A percentile compares a stretch with the other conserved stretches of the same genome.
phyloP scores from a whole-genome alignment of 1,140 invertebrate species.

The Copidosoma floridanum region DNA sequence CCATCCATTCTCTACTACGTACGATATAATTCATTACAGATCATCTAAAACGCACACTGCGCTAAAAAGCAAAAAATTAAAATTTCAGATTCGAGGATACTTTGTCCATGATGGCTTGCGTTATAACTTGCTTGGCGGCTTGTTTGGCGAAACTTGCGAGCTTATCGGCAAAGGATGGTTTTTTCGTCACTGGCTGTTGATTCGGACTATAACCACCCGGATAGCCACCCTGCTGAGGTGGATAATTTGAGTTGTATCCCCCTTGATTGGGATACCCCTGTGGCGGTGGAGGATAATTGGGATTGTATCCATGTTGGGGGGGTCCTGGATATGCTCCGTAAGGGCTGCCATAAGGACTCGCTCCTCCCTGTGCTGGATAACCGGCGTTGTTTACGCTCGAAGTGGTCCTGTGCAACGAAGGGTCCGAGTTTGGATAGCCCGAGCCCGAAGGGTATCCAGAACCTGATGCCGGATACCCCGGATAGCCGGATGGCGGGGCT shows the following conservation, averaged over 20 bases:
- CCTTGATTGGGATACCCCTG: conserved; percentile 28
- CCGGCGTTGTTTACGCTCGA: background rate
- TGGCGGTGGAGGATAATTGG: conserved; percentile 28
- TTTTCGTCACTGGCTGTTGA: conserved; percentile 32
- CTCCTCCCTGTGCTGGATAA: conserved; percentile 18
- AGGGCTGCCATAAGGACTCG: conserved; percentile 23
- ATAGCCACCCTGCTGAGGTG: conserved; percentile 30
- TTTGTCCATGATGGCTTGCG: conserved; percentile 46
- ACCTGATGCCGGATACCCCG: conserved; percentile 6
- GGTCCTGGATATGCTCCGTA: conserved; percentile 21
- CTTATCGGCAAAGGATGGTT: conserved; percentile 43
- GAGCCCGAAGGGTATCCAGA: conserved; percentile 12
- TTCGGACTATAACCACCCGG: conserved; percentile 27
- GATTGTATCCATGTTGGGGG: conserved; percentile 19
- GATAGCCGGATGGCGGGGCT: conserved; percentile 29
- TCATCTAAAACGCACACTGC: too few species aligned
- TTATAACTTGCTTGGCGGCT: conserved; percentile 37
- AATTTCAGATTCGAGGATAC: too few species aligned
- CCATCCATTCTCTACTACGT: too few species aligned
- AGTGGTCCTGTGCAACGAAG: conserved; percentile 14
- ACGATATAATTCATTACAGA: too few species aligned
- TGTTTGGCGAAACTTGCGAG: conserved; percentile 42
- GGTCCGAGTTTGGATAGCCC: background rate
- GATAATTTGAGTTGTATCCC: conserved; percentile 25
- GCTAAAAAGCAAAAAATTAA: too few species aligned